phyloP scores from a whole-genome alignment of 2,888 invertebrate genomes.

The Tillus elongatus region DNA sequence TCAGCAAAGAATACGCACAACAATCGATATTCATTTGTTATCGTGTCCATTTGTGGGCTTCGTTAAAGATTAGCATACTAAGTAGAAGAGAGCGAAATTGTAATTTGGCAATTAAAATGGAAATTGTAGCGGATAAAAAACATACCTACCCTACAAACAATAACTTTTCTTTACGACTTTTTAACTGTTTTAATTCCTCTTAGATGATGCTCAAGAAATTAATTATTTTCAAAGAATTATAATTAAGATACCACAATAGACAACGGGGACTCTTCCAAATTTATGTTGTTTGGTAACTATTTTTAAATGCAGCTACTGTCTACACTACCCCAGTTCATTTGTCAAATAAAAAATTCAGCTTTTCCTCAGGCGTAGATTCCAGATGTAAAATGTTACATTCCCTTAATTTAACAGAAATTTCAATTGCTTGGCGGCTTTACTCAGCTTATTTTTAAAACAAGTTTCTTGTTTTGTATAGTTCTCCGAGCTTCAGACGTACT shows the following conservation, averaged over 20 bases:
- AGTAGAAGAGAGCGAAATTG: conserved; percentile 22
- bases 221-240: conserved; percentile 27
- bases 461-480: conserved; percentile 11
- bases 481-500: too few relatives aligned
- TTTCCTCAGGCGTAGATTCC: conserved; percentile 19
- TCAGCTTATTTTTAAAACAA: conserved; percentile 14
- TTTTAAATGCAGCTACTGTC: conserved; percentile 31
- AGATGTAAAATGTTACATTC: conserved; percentile 33
- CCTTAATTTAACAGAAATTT: conserved; percentile 33
- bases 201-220: conserved; percentile 29
- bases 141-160: conserved; percentile 28
- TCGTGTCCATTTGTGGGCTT: too few relatives aligned
- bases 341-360: conserved; percentile 28
- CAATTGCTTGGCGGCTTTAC: conserved; percentile 18
- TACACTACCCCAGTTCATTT: conserved; percentile 31
- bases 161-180: conserved; percentile 33
- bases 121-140: conserved; percentile 29
- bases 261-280: conserved; percentile 23
- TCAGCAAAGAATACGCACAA: too few relatives aligned
- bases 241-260: conserved; percentile 22
- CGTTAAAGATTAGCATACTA: conserved; percentile 3
- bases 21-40: too few relatives aligned
- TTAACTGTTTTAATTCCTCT: conserved; percentile 32
- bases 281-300: conserved; percentile 30
- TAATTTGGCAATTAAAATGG: conserved; percentile 33